Evolutionary conservation across 2,797 vertebrate species (phyloP).

Genomic region (Gephyroberyx darwinii): DNA sequence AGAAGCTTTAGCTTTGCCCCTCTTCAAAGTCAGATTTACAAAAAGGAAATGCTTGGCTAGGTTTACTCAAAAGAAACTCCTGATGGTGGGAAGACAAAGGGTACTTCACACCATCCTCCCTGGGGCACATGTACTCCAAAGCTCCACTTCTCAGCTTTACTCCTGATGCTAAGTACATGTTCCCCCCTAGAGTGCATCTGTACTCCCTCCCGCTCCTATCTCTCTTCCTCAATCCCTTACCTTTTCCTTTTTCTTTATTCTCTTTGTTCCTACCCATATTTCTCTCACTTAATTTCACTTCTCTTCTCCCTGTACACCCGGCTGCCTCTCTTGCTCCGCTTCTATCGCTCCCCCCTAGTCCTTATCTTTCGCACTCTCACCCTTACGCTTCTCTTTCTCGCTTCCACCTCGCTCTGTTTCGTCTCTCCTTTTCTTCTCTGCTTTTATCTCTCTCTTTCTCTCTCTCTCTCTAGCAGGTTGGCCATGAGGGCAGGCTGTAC

Average conservation of each 20-base stretch:
- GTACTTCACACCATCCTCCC: constrained; percentile 74
- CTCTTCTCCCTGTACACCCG: constrained; percentile 22
- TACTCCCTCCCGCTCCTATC: constrained; percentile 43
- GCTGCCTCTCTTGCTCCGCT: constrained; percentile 19
- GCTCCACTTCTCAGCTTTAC: constrained; percentile 67
- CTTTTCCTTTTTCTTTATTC: constrained; percentile 21
- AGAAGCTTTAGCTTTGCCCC: constrained; percentile 73
- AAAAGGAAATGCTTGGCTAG: constrained; percentile 74
- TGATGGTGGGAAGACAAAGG: constrained; percentile 77
- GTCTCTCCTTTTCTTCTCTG: constrained; percentile 16
- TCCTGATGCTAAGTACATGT: constrained; percentile 67
- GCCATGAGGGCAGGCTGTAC: too few species aligned
- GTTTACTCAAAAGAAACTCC: constrained; percentile 75
- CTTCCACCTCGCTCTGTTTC: constrained; percentile 4
- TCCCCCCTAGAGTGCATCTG: constrained; percentile 52
- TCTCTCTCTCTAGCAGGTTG: constrained; percentile 41
- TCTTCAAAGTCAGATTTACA: constrained; percentile 76
- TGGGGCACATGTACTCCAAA: constrained; percentile 72
- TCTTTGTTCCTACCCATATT: constrained; percentile 33
- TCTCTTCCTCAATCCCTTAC: constrained; percentile 42
- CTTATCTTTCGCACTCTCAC: constrained; percentile 34
- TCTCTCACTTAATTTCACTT: constrained; percentile 48
- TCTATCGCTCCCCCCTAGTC: constrained; percentile 20
- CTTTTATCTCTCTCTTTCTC: neutral
- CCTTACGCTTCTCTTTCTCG: constrained; percentile 37